These are phyloP conservation scores for Anoplolepis gracilipes DNA, from an alignment of 1,140 invertebrate species.

Conservation along the genomic window DNA sequence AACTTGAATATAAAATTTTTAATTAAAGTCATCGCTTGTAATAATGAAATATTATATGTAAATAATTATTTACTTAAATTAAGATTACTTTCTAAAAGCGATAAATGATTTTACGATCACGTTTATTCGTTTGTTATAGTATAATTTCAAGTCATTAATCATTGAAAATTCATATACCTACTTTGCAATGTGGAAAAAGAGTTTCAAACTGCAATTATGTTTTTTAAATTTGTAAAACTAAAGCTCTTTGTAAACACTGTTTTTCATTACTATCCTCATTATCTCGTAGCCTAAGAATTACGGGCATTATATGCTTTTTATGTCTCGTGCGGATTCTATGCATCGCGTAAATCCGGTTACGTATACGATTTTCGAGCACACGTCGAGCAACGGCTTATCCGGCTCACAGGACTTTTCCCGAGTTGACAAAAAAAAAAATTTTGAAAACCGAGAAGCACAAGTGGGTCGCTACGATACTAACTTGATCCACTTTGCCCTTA, in stretches of 20 bases:
- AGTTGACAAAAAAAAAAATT: conserved; percentile 18
- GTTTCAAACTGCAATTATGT: neutral
- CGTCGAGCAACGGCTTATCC: conserved; percentile 44
- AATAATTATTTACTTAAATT: neutral
- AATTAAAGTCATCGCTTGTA: neutral
- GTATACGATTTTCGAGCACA: conserved; percentile 46
- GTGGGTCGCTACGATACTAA: conserved; percentile 33
- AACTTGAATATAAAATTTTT: neutral
- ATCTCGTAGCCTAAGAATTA: neutral
- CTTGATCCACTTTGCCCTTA: conserved; percentile 60
- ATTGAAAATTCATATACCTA: neutral
- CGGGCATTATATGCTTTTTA: conserved; percentile 40
- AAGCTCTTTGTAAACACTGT: neutral
- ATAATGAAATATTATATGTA: neutral
- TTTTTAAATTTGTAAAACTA: neutral
- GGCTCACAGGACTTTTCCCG: conserved; percentile 11
- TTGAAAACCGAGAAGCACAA: conserved; percentile 37
- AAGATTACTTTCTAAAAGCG: no score
- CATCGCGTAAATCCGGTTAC: conserved; percentile 49
- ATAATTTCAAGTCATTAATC: neutral
- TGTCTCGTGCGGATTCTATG: conserved; percentile 20
- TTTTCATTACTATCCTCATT: neutral
- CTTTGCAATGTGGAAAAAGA: neutral
- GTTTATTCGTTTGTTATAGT: neutral
- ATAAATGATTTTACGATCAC: neutral